A percentile compares a stretch with the other conserved stretches of the same genome.
phyloP scores from a whole-genome alignment of 2,888 invertebrate genomes.

The Eilema depressum region DNA sequence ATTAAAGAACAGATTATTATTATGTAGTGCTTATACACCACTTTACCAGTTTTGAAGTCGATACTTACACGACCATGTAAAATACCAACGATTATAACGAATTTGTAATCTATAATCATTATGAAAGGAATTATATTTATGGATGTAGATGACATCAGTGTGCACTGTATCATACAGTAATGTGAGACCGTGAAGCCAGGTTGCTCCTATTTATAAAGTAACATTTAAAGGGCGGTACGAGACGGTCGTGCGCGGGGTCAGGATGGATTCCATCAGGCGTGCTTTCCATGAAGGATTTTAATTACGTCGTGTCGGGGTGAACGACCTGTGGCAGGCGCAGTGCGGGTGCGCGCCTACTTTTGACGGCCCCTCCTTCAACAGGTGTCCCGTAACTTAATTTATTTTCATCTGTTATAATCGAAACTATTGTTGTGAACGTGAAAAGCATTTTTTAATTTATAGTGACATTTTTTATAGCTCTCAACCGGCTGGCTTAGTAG shows the following conservation, averaged over 20 bases:
- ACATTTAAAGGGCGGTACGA: conserved; percentile 77
- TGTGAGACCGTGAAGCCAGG: conserved; percentile 33
- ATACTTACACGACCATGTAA: background rate
- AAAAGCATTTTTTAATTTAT: conserved; percentile 21
- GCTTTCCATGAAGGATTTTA: conserved; percentile 86
- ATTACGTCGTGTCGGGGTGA: conserved; percentile 80
- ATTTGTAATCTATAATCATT: background rate
- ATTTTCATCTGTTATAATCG: conserved; percentile 41
- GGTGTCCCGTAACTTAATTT: conserved; percentile 62
- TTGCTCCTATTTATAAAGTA: conserved; percentile 81
- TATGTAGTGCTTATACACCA: background rate
- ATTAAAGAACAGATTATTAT: background rate
- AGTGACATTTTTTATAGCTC: conserved; percentile 19
- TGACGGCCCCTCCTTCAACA: conserved; percentile 67
- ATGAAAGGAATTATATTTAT: background rate
- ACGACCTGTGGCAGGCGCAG: conserved; percentile 64
- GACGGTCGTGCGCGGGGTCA: conserved; percentile 80
- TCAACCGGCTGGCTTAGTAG: background rate
- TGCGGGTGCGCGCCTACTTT: conserved; percentile 70
- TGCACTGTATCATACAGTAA: background rate
- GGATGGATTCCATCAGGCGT: conserved; percentile 83
- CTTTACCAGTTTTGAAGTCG: background rate
- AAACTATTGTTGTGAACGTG: conserved; percentile 26
- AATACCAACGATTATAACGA: background rate
- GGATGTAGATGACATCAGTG: background rate